Conservation (phyloP, 1,140 invertebrate species). For the Bombus waltoni region DNA sequence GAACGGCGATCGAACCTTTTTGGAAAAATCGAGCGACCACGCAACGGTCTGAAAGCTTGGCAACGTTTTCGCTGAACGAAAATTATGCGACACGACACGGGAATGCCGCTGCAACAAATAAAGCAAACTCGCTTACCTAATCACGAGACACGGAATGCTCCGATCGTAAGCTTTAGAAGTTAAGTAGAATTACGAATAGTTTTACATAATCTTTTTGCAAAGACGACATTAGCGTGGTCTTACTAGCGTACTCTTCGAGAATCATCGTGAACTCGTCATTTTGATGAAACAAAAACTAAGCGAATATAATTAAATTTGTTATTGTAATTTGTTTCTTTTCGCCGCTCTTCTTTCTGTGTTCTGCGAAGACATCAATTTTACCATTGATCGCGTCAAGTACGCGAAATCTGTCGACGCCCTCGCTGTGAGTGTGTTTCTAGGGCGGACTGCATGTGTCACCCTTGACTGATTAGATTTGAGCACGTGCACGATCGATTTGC, state of each 20-base stretch:
- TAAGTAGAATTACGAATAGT: background rate
- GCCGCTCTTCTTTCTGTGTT: too few species aligned
- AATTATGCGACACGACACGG: background rate
- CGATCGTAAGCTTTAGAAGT: background rate
- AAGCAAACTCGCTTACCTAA: conserved; percentile 7
- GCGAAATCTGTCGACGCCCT: conserved; percentile 9
- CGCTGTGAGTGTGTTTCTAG: conserved; percentile 20
- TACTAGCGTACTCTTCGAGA: too few species aligned
- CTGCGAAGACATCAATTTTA: background rate
- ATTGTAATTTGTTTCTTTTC: background rate
- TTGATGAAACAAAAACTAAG: background rate
- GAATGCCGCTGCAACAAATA: background rate
- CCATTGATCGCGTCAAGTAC: too few species aligned
- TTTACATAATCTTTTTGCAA: background rate
- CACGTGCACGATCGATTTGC: conserved; percentile 53
- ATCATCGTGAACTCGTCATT: too few species aligned
- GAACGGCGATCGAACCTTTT: background rate
- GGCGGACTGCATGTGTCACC: conserved; percentile 38
- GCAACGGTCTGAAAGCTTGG: background rate
- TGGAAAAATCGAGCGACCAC: background rate
- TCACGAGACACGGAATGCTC: background rate
- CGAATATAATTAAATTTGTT: background rate
- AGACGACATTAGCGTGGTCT: too few species aligned
- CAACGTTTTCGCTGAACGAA: background rate
- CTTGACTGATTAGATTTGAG: conserved; percentile 65